Percentiles rank a stretch among this genome's conserved stretches.
phyloP scores from a whole-genome alignment of 2,113 vertebrate genomes.

The Ameiurus melas region DNA sequence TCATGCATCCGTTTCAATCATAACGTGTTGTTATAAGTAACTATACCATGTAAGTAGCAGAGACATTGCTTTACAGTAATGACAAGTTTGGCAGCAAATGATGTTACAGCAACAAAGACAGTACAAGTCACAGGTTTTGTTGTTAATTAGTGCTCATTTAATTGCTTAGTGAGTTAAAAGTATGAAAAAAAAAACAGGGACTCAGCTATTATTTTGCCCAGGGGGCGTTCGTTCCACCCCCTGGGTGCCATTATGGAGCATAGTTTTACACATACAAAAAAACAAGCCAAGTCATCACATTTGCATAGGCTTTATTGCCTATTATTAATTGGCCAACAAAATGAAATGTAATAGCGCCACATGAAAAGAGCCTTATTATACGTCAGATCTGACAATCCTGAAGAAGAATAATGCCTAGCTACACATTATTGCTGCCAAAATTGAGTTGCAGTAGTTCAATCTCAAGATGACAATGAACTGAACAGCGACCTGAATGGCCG shows the following conservation, averaged over 20 bases:
- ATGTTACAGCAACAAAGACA: not conserved
- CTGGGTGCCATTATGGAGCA: not conserved
- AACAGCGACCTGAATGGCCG: too few species aligned
- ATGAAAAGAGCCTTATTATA: not conserved
- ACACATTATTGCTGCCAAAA: not conserved
- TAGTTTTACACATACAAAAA: not conserved
- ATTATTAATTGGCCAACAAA: not conserved
- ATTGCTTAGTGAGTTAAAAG: not conserved
- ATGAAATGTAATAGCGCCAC: not conserved
- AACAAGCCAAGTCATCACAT: not conserved
- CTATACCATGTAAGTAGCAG: not conserved
- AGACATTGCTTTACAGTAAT: not conserved
- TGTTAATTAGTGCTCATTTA: not conserved
- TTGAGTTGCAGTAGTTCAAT: too few species aligned
- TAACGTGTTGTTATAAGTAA: not conserved
- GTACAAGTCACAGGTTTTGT: not conserved
- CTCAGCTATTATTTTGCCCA: not conserved
- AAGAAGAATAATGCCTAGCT: not conserved
- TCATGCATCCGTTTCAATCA: not conserved
- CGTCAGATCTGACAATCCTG: not conserved
- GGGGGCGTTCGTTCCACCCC: not conserved
- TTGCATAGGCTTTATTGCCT: not conserved
- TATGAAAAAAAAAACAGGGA: not conserved
- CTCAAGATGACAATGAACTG: too few species aligned
- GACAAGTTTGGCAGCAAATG: not conserved